These are phyloP conservation scores for Vidua chalybeata DNA, from an alignment of 2,113 vertebrate genomes.

Conservation along the genomic window DNA sequence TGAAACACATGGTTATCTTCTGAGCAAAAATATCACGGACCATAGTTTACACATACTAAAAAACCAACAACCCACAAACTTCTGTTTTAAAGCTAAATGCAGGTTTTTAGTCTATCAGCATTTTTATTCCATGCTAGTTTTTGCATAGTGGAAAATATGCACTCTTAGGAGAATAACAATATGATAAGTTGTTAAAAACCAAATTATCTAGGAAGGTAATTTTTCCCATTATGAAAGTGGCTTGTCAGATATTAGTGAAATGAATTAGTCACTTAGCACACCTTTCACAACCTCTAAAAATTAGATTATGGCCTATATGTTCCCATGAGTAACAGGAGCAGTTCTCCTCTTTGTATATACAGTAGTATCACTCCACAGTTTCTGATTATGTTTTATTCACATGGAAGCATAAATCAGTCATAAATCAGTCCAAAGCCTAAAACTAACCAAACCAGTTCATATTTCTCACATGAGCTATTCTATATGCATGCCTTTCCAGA, in stretches of 20 bases:
- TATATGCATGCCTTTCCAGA: background rate
- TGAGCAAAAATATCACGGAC: background rate
- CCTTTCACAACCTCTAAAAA: conserved; percentile 9
- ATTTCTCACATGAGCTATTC: background rate
- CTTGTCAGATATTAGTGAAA: conserved; percentile 12
- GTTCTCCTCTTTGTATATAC: background rate
- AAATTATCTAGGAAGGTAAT: background rate
- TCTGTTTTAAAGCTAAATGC: conserved; percentile 21
- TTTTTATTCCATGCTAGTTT: background rate
- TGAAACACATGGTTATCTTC: background rate
- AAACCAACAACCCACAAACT: background rate
- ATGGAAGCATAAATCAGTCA: background rate
- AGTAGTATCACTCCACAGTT: conserved; percentile 30
- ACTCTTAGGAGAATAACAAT: background rate
- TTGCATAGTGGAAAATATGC: background rate
- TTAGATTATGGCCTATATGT: background rate
- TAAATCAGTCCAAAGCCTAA: background rate
- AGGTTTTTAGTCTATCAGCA: background rate
- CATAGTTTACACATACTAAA: background rate
- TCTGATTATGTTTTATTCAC: conserved; percentile 34
- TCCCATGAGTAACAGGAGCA: background rate
- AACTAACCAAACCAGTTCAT: conserved; percentile 17
- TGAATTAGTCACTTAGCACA: conserved; percentile 27
- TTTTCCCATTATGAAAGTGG: conserved; percentile 19
- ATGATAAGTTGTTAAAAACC: background rate